Conservation (phyloP, 2,797 vertebrate genomes). For the Phataginus tricuspis region DNA sequence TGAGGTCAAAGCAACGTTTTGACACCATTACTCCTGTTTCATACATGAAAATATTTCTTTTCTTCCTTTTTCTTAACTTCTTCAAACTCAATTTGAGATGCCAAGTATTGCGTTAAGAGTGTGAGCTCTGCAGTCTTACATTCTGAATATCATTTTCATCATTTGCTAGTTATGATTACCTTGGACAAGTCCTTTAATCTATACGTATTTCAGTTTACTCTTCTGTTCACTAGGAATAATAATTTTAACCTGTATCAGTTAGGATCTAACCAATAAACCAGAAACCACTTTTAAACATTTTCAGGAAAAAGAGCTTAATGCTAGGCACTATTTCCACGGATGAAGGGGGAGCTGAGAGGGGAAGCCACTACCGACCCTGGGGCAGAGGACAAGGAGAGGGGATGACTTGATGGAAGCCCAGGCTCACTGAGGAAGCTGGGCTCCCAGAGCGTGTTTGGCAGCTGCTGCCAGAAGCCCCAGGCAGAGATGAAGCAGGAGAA, state of each 20-base stretch:
- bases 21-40: neutral
- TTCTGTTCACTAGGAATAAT: neutral
- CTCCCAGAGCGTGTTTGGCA: neutral
- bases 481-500: neutral
- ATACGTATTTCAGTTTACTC: neutral
- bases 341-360: neutral
- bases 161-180: neutral
- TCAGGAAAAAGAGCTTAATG: neutral
- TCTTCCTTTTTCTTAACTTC: slow-evolving; percentile 38
- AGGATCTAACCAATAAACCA: slow-evolving; percentile 13
- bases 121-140: neutral
- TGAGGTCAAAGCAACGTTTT: slow-evolving; percentile 48
- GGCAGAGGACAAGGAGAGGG: neutral
- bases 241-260: neutral
- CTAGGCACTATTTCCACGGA: neutral
- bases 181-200: neutral
- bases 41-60: neutral
- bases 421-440: neutral
- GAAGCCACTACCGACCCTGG: neutral
- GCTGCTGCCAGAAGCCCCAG: neutral
- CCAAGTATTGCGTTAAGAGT: neutral
- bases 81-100: neutral
- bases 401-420: neutral
- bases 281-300: slow-evolving; percentile 15
- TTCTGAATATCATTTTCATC: slow-evolving; percentile 7